These are phyloP conservation scores for Monomorium pharaonis DNA, from an alignment of 1,140 invertebrate species.

Conservation along the genomic window DNA sequence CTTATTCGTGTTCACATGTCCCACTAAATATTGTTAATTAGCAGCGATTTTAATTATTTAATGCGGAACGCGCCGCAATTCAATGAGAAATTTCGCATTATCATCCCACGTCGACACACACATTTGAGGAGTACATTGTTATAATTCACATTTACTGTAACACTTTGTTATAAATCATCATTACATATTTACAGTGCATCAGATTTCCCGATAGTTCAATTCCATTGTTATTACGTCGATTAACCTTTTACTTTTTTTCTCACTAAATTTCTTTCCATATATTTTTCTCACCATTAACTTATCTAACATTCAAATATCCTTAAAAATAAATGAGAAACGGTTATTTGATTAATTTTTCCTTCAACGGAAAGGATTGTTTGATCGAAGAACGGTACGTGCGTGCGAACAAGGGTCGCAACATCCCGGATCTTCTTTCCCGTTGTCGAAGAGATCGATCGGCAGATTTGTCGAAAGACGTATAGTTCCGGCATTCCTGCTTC, in stretches of 20 bases:
- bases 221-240: background rate
- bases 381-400: background rate
- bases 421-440: slow-evolving; percentile 38
- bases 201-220: background rate
- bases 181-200: background rate
- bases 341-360: slow-evolving; percentile 1
- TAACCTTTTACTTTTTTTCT: background rate
- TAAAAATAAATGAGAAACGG: background rate
- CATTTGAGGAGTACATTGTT: background rate
- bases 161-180: background rate
- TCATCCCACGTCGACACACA: slow-evolving; percentile 8
- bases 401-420: slow-evolving; percentile 22
- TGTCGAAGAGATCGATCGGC: slow-evolving; percentile 68
- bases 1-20: slow-evolving; percentile 38
- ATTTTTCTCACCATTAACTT: background rate
- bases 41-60: slow-evolving; percentile 54
- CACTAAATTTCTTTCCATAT: background rate
- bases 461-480: slow-evolving; percentile 77
- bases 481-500: slow-evolving; percentile 77
- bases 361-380: background rate
- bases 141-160: too few species aligned
- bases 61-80: slow-evolving; percentile 27
- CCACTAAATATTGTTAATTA: slow-evolving; percentile 48
- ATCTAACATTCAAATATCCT: background rate
- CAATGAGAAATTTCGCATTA: slow-evolving; percentile 41